Evolutionary conservation across 2,113 vertebrate species (phyloP).

Genomic region (Chunga burmeisteri): DNA sequence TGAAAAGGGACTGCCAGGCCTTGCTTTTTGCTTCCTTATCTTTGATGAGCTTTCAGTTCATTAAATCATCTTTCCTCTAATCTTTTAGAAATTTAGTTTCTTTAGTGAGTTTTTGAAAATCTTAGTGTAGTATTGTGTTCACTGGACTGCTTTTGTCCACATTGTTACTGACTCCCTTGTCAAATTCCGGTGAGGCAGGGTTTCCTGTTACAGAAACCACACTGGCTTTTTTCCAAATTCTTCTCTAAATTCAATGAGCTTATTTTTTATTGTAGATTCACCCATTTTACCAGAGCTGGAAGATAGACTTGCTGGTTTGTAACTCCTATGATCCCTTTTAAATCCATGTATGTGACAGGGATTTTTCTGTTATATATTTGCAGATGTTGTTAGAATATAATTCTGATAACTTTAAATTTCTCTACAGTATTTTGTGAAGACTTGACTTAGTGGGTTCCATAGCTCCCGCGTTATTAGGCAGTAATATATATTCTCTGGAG

Average conservation of each 20-base stretch:
- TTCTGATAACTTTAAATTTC: neutral
- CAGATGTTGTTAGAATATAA: neutral
- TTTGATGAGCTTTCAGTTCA: neutral
- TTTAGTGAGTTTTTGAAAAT: neutral
- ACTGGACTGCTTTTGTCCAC: neutral
- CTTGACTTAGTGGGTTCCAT: neutral
- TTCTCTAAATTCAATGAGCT: neutral
- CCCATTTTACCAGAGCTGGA: neutral
- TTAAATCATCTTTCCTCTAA: neutral
- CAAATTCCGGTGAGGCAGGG: neutral
- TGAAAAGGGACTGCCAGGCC: neutral
- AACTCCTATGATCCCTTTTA: neutral
- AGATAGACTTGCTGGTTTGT: neutral
- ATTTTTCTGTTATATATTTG: neutral
- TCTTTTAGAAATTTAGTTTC: neutral
- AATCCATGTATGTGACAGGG: neutral
- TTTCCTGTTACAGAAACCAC: neutral
- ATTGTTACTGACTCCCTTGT: neutral
- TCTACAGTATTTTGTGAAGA: neutral
- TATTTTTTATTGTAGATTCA: neutral
- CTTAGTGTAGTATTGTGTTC: neutral
- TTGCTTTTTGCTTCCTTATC: neutral
- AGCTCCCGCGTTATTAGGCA: neutral
- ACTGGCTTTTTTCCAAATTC: neutral
- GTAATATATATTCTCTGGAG: neutral